Evolutionary conservation across 1,140 invertebrate species (phyloP).

Genomic region (Saccostrea cuccullata): DNA sequence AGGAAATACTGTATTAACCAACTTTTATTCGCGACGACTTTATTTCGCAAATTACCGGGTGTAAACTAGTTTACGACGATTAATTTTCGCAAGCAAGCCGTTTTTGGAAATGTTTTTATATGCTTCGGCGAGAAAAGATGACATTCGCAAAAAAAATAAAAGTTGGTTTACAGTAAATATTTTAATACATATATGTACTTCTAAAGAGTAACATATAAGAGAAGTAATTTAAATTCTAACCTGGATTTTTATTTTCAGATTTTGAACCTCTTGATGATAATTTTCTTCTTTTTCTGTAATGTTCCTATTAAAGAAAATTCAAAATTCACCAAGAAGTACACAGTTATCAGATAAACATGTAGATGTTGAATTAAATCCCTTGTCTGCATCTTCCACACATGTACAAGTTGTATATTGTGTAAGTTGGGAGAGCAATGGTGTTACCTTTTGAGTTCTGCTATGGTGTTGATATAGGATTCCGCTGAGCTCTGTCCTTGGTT

Average conservation of each 20-base stretch:
- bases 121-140: too few relatives aligned
- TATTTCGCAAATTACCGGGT: too few relatives aligned
- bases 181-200: too few relatives aligned
- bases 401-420: too few relatives aligned
- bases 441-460: constrained; percentile 71
- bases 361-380: not conserved
- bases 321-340: not conserved
- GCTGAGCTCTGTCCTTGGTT: constrained; percentile 60
- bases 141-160: too few relatives aligned
- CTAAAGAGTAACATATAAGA: too few relatives aligned
- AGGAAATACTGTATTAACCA: too few relatives aligned
- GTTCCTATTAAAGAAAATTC: constrained; percentile 58
- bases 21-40: too few relatives aligned
- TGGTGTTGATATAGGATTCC: constrained; percentile 69
- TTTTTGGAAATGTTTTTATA: too few relatives aligned
- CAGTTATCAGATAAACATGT: not conserved
- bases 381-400: not conserved
- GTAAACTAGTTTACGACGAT: too few relatives aligned
- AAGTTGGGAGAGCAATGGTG: not conserved
- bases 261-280: constrained; percentile 65
- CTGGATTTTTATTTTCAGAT: constrained; percentile 65
- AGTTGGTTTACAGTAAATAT: too few relatives aligned
- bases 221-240: constrained; percentile 54
- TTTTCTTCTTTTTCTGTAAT: constrained; percentile 66
- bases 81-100: too few relatives aligned